These are phyloP conservation scores for Varecia variegata DNA, from an alignment of 2,797 vertebrate species.

Conservation along the genomic window DNA sequence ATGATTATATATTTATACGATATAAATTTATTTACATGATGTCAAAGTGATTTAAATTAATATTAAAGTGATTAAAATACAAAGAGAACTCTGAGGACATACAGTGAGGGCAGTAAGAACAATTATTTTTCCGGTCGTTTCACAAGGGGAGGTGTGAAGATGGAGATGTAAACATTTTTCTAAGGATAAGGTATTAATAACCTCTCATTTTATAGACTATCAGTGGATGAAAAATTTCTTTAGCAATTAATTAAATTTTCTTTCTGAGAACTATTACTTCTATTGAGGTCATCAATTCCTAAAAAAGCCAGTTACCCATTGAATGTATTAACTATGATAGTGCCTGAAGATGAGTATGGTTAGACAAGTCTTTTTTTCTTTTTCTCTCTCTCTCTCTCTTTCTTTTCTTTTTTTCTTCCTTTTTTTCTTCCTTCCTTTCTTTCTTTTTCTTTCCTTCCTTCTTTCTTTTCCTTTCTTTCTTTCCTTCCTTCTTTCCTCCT, in stretches of 20 bases:
- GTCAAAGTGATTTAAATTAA: not conserved
- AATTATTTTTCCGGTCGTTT: not conserved
- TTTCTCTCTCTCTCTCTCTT: too few species aligned
- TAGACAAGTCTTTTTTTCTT: not conserved
- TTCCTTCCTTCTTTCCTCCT: too few species aligned
- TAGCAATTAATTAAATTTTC: not conserved
- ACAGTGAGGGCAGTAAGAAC: not conserved
- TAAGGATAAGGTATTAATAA: not conserved
- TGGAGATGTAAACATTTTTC: not conserved
- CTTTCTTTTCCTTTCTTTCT: fast-evolving
- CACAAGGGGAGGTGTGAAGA: not conserved
- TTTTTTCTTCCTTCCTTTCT: not conserved
- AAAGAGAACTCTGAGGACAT: not conserved
- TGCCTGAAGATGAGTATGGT: not conserved
- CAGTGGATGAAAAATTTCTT: not conserved
- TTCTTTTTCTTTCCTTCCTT: too few species aligned
- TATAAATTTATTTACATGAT: not conserved
- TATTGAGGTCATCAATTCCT: not conserved
- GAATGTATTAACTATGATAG: not conserved
- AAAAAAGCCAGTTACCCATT: not conserved
- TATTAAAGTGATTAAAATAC: not conserved
- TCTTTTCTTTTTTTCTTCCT: too few species aligned
- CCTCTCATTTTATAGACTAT: not conserved
- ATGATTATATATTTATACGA: not conserved
- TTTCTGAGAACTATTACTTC: not conserved